A percentile compares a stretch with the other conserved stretches of the same genome.
These are phyloP conservation scores for Malthinus seriepunctatus DNA, from an alignment of 2,888 invertebrate species.

Conservation along the genomic window DNA sequence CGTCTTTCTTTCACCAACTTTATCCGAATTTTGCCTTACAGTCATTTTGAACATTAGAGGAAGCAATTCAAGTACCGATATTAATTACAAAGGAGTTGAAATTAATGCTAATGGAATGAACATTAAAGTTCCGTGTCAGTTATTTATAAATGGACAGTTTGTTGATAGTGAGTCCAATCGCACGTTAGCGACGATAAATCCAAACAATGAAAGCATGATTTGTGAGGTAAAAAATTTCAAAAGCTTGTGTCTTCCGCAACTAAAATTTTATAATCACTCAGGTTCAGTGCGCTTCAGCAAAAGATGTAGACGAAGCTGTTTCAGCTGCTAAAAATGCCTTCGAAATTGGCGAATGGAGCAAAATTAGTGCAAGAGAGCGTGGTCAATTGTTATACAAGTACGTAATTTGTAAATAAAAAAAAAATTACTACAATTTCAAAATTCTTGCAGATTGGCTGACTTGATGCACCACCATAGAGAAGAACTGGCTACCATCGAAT, in stretches of 20 bases:
- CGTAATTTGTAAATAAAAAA: constrained; percentile 40
- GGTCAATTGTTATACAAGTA: constrained; percentile 71
- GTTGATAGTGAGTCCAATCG: constrained; percentile 73
- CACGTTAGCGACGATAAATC: constrained; percentile 74
- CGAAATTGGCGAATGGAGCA: constrained; percentile 86
- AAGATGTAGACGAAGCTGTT: constrained; percentile 88
- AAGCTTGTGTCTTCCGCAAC: neutral
- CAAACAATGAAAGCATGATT: constrained; percentile 79
- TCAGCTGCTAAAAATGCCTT: constrained; percentile 87
- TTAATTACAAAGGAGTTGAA: constrained; percentile 75
- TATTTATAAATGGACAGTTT: constrained; percentile 92
- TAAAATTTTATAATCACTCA: constrained; percentile 41
- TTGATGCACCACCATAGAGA: constrained; percentile 94
- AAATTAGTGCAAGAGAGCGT: neutral
- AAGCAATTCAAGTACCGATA: constrained; percentile 57
- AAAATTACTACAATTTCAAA: neutral
- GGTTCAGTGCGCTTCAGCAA: constrained; percentile 69
- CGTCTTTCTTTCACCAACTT: constrained; percentile 90
- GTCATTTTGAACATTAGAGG: constrained; percentile 73
- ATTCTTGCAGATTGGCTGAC: constrained; percentile 76
- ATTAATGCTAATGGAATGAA: constrained; percentile 82
- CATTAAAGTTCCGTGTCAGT: constrained; percentile 83
- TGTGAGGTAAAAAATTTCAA: constrained; percentile 60
- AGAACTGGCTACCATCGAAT: constrained; percentile 92
- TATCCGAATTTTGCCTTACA: constrained; percentile 75